phyloP scores from a whole-genome alignment of 2,113 vertebrate species.

The Chlamydotis undulata region DNA sequence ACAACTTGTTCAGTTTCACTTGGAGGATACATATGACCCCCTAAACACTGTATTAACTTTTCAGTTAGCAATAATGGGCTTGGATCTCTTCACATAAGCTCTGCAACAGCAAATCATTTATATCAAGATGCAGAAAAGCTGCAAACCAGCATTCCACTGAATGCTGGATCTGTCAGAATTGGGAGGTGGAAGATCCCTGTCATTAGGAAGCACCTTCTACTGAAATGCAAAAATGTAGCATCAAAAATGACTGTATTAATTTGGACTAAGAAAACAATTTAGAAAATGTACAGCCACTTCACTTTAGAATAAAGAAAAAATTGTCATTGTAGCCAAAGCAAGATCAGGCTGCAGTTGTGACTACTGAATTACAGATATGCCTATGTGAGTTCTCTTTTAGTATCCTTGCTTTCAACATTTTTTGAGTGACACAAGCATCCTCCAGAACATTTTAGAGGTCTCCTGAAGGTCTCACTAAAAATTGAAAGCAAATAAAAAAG shows the following conservation, averaged over 20 bases:
- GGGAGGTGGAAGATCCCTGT: not conserved
- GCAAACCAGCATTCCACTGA: not conserved
- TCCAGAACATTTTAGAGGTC: not conserved
- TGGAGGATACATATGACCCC: not conserved
- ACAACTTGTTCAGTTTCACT: not conserved
- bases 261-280: not conserved
- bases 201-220: not conserved
- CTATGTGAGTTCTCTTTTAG: not conserved
- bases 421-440: not conserved
- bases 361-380: not conserved
- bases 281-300: not conserved
- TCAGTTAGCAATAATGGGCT: not conserved
- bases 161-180: not conserved
- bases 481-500: not conserved
- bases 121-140: not conserved
- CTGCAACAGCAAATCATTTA: not conserved
- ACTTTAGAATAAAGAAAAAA: not conserved
- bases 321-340: not conserved
- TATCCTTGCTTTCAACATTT: not conserved
- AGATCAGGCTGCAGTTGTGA: not conserved
- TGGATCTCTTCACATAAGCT: not conserved
- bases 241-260: not conserved
- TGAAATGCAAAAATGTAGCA: not conserved
- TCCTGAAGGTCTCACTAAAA: not conserved
- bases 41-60: not conserved